phyloP scores from a whole-genome alignment of 2,888 invertebrate genomes.

The Steinernema hermaphroditum region DNA sequence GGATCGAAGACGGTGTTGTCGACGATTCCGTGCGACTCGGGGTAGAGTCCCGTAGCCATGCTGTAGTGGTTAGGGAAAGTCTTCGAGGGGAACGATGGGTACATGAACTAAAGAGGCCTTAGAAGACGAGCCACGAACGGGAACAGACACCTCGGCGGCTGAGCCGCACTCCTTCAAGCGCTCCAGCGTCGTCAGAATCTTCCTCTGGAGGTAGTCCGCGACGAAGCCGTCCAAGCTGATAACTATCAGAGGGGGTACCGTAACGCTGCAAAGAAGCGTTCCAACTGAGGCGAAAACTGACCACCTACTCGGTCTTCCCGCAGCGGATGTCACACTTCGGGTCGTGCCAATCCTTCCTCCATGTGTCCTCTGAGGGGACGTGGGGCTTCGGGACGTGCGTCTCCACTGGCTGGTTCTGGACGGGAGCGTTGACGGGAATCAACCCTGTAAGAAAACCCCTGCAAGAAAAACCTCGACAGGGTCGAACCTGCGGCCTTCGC shows the following conservation, averaged over 20 bases:
- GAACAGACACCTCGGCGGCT: conserved; percentile 47
- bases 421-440: not conserved
- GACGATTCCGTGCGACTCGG: conserved; percentile 61
- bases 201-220: conserved; percentile 52
- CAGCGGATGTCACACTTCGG: conserved; percentile 41
- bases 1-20: conserved; percentile 51
- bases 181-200: conserved; percentile 53
- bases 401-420: not conserved
- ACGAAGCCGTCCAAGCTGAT: conserved; percentile 59
- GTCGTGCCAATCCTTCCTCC: conserved; percentile 40
- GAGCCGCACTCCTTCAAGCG: conserved; percentile 57
- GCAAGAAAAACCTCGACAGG: not conserved
- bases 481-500: conserved; percentile 41
- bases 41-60: conserved; percentile 63
- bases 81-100: conserved; percentile 62
- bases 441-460: not conserved
- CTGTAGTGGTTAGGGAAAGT: conserved; percentile 67
- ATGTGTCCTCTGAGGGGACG: not conserved
- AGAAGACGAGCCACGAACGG: not conserved
- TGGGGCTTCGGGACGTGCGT: not conserved
- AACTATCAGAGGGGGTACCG: conserved; percentile 47
- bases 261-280: conserved; percentile 35
- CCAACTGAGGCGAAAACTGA: too few relatives aligned
- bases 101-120: conserved; percentile 47
- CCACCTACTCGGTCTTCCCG: conserved; percentile 44